Conservation (phyloP, 2,797 vertebrate species). For the Neoniphon sammara region DNA sequence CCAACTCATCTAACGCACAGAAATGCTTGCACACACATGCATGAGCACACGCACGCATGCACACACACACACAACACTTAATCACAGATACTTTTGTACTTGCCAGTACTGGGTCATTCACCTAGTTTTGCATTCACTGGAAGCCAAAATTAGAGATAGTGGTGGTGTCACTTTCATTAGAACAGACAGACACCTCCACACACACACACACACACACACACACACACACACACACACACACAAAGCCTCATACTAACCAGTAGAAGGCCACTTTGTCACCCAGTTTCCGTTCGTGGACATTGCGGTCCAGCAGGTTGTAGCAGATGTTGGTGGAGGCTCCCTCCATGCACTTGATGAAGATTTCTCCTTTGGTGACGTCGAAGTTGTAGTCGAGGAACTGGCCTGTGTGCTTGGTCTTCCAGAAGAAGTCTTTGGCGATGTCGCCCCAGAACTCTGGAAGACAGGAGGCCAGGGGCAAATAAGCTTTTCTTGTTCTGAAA, state of each 20-base stretch:
- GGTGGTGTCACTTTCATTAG: too few relatives aligned
- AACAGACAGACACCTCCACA: neutral
- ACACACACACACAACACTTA: too few relatives aligned
- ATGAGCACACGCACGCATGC: too few relatives aligned
- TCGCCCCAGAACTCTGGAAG: slow-evolving; percentile 92
- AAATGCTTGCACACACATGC: too few relatives aligned
- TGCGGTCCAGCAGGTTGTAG: slow-evolving; percentile 95
- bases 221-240: slow-evolving; percentile 20
- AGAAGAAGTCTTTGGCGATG: slow-evolving; percentile 93
- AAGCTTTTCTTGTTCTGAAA: too few relatives aligned
- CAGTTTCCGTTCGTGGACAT: slow-evolving; percentile 89
- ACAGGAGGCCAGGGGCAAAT: neutral
- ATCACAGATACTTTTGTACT: too few relatives aligned
- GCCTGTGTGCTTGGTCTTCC: slow-evolving; percentile 89
- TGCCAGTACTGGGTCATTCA: too few relatives aligned
- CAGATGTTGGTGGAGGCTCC: slow-evolving; percentile 96
- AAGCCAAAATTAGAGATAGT: too few relatives aligned
- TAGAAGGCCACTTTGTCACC: slow-evolving; percentile 95
- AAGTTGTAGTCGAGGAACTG: slow-evolving; percentile 93
- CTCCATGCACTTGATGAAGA: slow-evolving; percentile 96
- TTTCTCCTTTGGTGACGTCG: slow-evolving; percentile 94
- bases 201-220: slow-evolving; percentile 8
- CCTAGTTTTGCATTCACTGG: too few relatives aligned
- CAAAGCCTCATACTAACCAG: slow-evolving; percentile 88
- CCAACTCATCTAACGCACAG: too few relatives aligned